Evolutionary conservation across 2,888 invertebrate genomes (phyloP).

Genomic region (Hoplodrina ambigua): DNA sequence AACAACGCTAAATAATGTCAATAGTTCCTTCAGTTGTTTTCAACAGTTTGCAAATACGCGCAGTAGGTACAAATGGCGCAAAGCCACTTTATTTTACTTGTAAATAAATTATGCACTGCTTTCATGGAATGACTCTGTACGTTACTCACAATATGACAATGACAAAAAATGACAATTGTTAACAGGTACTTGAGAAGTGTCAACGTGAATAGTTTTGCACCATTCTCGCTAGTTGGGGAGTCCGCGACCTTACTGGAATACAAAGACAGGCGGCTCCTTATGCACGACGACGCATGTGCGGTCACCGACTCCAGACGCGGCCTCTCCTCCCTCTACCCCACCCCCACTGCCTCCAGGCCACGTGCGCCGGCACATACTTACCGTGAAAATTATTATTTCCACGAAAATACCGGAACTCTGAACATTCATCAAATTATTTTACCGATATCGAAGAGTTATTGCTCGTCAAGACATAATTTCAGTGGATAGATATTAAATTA

Average conservation of each 20-base stretch:
- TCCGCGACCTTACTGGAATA: conserved; percentile 83
- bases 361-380: conserved; percentile 79
- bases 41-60: not conserved
- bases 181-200: conserved; percentile 80
- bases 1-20: too few relatives aligned
- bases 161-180: conserved; percentile 83
- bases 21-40: conserved; percentile 13
- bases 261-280: conserved; percentile 82
- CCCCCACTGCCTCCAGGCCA: conserved; percentile 70
- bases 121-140: conserved; percentile 70
- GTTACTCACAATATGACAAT: conserved; percentile 79
- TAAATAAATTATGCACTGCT: conserved; percentile 69
- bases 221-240: conserved; percentile 84
- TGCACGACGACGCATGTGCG: conserved; percentile 84
- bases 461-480: conserved; percentile 41
- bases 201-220: conserved; percentile 86
- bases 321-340: conserved; percentile 59
- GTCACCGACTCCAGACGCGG: conserved; percentile 83
- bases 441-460: conserved; percentile 51
- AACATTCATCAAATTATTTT: conserved; percentile 61
- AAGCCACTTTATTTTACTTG: conserved; percentile 49
- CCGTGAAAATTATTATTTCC: conserved; percentile 87
- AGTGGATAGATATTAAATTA: conserved; percentile 1
- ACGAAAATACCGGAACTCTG: conserved; percentile 84
- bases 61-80: conserved; percentile 22